These are phyloP conservation scores for Galendromus occidentalis DNA, from an alignment of 1,140 invertebrate genomes.

Conservation along the genomic window DNA sequence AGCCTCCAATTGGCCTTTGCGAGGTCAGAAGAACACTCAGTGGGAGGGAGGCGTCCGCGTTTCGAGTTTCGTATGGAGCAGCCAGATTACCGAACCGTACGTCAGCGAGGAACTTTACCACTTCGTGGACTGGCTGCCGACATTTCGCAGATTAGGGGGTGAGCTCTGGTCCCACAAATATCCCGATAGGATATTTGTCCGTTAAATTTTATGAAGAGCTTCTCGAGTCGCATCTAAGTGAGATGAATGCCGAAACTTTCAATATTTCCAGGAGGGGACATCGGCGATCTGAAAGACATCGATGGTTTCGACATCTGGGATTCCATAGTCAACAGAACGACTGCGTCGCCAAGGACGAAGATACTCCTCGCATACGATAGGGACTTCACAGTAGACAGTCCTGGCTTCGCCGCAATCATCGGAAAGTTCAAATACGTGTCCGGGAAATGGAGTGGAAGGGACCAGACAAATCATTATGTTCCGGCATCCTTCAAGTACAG, in stretches of 20 bases:
- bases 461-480: not conserved
- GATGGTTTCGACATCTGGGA: not conserved
- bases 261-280: not conserved
- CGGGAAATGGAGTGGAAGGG: not conserved
- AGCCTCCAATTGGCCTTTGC: conserved; percentile 75
- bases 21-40: conserved; percentile 51
- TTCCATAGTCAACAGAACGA: not conserved
- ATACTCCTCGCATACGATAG: not conserved
- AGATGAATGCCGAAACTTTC: too few relatives aligned
- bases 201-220: too few relatives aligned
- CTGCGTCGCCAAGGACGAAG: not conserved
- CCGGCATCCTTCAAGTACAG: not conserved
- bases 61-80: conserved; percentile 54
- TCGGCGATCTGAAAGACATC: not conserved
- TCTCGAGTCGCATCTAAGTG: too few relatives aligned
- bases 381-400: not conserved
- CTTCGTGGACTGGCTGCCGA: conserved; percentile 73
- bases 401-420: not conserved
- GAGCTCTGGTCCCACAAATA: not conserved
- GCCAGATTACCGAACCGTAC: conserved; percentile 36
- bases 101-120: conserved; percentile 47
- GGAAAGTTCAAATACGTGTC: not conserved
- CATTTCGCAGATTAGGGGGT: conserved; percentile 25
- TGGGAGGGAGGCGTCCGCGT: conserved; percentile 75
- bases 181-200: too few relatives aligned